phyloP scores from a whole-genome alignment of 1,140 invertebrate genomes.

The Drosophila tani region DNA sequence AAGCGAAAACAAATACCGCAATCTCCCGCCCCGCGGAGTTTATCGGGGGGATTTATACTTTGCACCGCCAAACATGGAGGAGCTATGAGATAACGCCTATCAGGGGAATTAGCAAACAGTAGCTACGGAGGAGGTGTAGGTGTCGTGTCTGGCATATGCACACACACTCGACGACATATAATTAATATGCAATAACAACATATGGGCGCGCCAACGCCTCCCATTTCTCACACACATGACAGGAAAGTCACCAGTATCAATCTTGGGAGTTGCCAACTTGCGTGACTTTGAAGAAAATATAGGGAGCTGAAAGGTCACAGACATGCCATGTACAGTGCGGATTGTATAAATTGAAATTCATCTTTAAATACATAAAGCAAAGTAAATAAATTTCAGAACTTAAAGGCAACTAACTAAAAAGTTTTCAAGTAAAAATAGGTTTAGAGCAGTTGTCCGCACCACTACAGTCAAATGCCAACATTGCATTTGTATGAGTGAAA shows the following conservation, averaged over 20 bases:
- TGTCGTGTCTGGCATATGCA: neutral
- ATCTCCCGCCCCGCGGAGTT: slow-evolving; percentile 30
- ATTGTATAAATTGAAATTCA: neutral
- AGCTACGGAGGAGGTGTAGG: slow-evolving; percentile 9
- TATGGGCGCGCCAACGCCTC: slow-evolving; percentile 14
- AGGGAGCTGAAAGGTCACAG: slow-evolving; percentile 3
- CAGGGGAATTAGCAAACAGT: slow-evolving; percentile 40
- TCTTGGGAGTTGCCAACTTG: slow-evolving; percentile 14
- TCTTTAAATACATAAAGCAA: neutral
- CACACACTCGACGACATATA: slow-evolving; percentile 18
- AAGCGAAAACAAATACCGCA: slow-evolving; percentile 30
- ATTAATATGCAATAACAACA: slow-evolving; percentile 46
- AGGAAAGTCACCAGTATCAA: neutral
- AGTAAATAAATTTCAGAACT: neutral
- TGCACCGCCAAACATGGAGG: slow-evolving; percentile 29
- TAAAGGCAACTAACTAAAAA: neutral
- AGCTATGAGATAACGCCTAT: slow-evolving; percentile 57
- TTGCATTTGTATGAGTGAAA: too few relatives aligned
- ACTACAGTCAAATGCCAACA: too few relatives aligned
- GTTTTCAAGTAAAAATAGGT: too few relatives aligned
- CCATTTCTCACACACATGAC: slow-evolving; percentile 39
- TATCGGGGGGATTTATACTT: slow-evolving; percentile 44
- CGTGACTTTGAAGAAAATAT: slow-evolving; percentile 28
- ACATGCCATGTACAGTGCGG: slow-evolving; percentile 10
- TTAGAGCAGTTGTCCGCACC: too few relatives aligned